Conservation (phyloP, 1,140 invertebrate genomes). For the Drosophila suzukii region DNA sequence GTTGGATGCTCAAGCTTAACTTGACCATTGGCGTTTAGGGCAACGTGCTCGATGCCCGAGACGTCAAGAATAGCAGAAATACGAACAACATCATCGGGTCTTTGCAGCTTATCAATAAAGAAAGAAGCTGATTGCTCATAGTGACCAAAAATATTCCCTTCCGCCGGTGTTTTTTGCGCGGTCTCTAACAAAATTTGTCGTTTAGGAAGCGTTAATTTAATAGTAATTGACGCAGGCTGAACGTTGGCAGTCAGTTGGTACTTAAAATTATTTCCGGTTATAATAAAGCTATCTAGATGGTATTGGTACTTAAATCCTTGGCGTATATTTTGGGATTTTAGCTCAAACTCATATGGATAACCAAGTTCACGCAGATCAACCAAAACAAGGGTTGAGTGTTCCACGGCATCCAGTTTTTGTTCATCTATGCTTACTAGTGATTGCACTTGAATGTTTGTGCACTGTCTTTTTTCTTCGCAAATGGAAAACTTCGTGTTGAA, state of each 20-base stretch:
- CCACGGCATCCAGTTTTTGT: slow-evolving; percentile 69
- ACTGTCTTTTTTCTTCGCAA: slow-evolving; percentile 91
- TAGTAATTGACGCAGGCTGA: slow-evolving; percentile 86
- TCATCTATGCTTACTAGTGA: slow-evolving; percentile 76
- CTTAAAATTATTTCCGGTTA: slow-evolving; percentile 88
- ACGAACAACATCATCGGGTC: slow-evolving; percentile 86
- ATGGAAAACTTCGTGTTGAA: slow-evolving; percentile 89
- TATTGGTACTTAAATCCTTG: slow-evolving; percentile 87
- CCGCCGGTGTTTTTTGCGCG: slow-evolving; percentile 81
- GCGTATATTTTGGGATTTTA: slow-evolving; percentile 87
- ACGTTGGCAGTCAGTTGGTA: slow-evolving; percentile 88
- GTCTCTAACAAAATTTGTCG: slow-evolving; percentile 87
- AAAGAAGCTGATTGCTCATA: slow-evolving; percentile 85
- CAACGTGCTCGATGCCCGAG: slow-evolving; percentile 84
- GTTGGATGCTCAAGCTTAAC: slow-evolving; percentile 88
- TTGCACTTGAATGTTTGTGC: slow-evolving; percentile 89
- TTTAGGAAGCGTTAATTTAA: slow-evolving; percentile 87
- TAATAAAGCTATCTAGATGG: slow-evolving; percentile 88
- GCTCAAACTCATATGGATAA: slow-evolving; percentile 89
- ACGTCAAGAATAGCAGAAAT: slow-evolving; percentile 53
- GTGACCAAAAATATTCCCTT: slow-evolving; percentile 75
- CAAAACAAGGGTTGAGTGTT: slow-evolving; percentile 86
- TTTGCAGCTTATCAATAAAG: slow-evolving; percentile 89
- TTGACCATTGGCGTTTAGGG: slow-evolving; percentile 85
- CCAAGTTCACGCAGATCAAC: slow-evolving; percentile 90